phyloP scores from a whole-genome alignment of 2,113 vertebrate species.

The Tragelaphus imberbis region DNA sequence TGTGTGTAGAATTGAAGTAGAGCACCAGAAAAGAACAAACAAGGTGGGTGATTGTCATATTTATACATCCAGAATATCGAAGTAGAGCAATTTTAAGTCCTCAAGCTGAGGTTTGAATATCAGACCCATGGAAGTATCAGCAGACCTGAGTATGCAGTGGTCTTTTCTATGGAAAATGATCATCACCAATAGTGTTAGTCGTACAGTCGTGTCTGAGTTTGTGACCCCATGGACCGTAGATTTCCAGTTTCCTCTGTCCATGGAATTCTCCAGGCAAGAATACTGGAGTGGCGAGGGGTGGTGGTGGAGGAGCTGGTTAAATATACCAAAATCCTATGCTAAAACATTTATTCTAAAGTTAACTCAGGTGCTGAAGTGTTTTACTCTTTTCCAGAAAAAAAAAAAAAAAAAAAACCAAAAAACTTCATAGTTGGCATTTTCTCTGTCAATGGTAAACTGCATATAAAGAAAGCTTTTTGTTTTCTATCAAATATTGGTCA shows the following conservation, averaged over 20 bases:
- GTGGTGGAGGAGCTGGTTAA: not conserved
- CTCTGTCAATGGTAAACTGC: not conserved
- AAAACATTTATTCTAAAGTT: not conserved
- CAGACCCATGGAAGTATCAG: not conserved
- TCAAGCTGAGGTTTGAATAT: not conserved
- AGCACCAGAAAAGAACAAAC: not conserved
- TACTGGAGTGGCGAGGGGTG: not conserved
- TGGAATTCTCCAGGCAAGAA: not conserved
- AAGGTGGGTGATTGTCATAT: rapidly evolving
- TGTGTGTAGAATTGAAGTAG: not conserved
- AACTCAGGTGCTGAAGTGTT: not conserved
- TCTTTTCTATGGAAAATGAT: not conserved
- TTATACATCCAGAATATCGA: not conserved
- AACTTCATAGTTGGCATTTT: not conserved
- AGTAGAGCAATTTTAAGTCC: not conserved
- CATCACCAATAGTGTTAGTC: not conserved
- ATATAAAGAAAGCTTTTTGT: not conserved
- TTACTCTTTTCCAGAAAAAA: not conserved
- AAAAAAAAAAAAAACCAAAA: too few species aligned
- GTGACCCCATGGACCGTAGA: not conserved
- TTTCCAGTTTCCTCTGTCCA: not conserved
- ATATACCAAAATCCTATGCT: not conserved
- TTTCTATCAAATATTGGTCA: not conserved
- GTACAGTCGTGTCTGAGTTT: not conserved
- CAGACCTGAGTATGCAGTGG: not conserved